Evolutionary conservation across 1,140 invertebrate genomes (phyloP).

Genomic region (Lamellibrachia luymesi): DNA sequence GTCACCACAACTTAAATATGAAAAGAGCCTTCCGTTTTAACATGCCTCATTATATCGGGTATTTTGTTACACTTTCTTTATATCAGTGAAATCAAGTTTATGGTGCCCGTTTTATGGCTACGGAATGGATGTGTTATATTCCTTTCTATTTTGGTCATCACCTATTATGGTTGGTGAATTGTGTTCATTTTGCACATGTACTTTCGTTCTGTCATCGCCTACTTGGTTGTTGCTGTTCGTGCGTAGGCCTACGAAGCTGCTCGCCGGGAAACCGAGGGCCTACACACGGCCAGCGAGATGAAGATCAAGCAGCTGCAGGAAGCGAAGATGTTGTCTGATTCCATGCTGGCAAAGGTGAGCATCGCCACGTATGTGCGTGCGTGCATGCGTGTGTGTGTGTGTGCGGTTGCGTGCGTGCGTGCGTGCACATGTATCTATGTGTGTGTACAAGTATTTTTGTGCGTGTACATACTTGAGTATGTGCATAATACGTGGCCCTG

Average conservation of each 20-base stretch:
- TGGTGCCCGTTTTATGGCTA: too few species aligned
- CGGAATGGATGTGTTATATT: neutral
- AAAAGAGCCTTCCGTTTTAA: too few species aligned
- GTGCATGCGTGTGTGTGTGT: too few species aligned
- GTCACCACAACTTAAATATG: too few species aligned
- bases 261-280: neutral
- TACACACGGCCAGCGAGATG: neutral
- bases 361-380: neutral
- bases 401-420: too few species aligned
- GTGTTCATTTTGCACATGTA: neutral
- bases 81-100: too few species aligned
- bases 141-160: neutral
- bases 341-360: neutral
- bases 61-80: too few species aligned
- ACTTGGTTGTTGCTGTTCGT: neutral
- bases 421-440: neutral
- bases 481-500: neutral
- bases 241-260: neutral
- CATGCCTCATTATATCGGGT: too few species aligned
- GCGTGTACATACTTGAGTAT: neutral
- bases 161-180: neutral
- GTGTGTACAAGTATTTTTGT: neutral
- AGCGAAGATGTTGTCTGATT: neutral
- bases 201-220: neutral
- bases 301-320: neutral